Conservation (phyloP, 2,797 vertebrate species). For the Pseudomugil tenellus region DNA sequence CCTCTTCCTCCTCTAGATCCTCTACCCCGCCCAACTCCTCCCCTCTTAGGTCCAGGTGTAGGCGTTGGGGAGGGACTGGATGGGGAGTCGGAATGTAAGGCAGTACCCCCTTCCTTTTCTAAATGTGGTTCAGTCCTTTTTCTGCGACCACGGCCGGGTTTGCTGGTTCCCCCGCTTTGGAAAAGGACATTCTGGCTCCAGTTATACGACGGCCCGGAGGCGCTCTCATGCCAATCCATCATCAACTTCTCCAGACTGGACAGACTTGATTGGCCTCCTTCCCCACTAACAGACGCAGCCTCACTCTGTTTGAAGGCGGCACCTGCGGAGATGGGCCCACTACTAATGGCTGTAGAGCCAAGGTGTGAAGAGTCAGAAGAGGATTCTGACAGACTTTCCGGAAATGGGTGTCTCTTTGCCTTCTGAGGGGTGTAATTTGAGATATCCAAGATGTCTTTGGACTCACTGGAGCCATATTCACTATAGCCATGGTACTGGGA, state of each 20-base stretch:
- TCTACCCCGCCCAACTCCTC: conserved; percentile 85
- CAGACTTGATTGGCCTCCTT: conserved; percentile 90
- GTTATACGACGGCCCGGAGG: conserved; percentile 94
- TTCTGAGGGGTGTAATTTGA: conserved; percentile 99
- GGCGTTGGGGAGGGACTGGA: conserved; percentile 84
- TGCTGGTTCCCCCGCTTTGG: conserved; percentile 91
- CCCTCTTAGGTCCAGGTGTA: conserved; percentile 87
- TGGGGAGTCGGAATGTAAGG: conserved; percentile 84
- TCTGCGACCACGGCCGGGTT: conserved; percentile 92
- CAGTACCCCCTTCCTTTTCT: conserved; percentile 84
- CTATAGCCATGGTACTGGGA: conserved; percentile 90
- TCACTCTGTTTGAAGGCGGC: conserved; percentile 77
- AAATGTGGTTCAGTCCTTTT: conserved; percentile 89
- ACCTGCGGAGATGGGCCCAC: conserved; percentile 78
- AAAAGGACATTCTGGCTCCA: conserved; percentile 99
- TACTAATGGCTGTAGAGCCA: conserved; percentile 77
- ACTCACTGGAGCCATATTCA: conserved; percentile 93
- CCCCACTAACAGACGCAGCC: conserved; percentile 51
- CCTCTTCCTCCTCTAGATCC: conserved; percentile 88
- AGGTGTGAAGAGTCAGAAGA: conserved; percentile 97
- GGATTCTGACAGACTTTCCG: conserved; percentile 94
- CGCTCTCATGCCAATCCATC: conserved; percentile 99
- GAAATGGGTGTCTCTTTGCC: conserved; percentile 92
- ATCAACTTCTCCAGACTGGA: conserved; percentile 98
- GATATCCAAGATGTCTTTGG: conserved; percentile 98